Evolutionary conservation across 2,113 vertebrate genomes (phyloP).

Genomic region (Thinocorus orbignyianus): DNA sequence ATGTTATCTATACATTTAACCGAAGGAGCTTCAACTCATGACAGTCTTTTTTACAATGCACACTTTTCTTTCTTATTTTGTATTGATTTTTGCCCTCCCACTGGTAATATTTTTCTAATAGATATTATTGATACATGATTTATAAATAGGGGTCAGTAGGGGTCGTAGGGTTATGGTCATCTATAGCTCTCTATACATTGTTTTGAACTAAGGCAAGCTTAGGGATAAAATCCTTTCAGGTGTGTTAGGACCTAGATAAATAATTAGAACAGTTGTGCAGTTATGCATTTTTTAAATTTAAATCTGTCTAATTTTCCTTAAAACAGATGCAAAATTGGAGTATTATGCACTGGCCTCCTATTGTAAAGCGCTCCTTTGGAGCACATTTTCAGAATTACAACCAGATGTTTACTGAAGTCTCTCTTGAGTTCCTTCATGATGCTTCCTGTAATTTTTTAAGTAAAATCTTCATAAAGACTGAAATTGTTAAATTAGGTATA

Average conservation of each 20-base stretch:
- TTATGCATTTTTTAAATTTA: conserved; percentile 7
- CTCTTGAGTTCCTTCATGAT: conserved; percentile 37
- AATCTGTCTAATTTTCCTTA: conserved; percentile 7
- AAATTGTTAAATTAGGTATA: neutral
- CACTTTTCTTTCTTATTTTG: conserved; percentile 45
- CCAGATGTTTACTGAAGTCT: conserved; percentile 44
- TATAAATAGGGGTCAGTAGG: conserved; percentile 25
- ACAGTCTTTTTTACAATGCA: conserved; percentile 37
- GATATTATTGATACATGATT: conserved; percentile 33
- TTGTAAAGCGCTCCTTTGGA: conserved; percentile 22
- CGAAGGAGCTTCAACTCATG: conserved; percentile 39
- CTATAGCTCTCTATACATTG: neutral
- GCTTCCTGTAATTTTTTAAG: conserved; percentile 42
- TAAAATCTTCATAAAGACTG: conserved; percentile 13
- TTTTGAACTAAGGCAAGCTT: conserved; percentile 43
- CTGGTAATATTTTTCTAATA: conserved; percentile 15
- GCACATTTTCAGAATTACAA: conserved; percentile 37
- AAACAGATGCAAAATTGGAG: neutral
- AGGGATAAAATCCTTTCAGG: conserved; percentile 36
- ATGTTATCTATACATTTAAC: conserved; percentile 58
- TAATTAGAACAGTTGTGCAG: neutral
- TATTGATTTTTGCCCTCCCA: conserved; percentile 19
- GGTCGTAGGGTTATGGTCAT: neutral
- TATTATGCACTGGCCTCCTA: neutral
- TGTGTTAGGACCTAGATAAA: conserved; percentile 38